phyloP scores from a whole-genome alignment of 2,113 vertebrate genomes.

The Actenoides hombroni region DNA sequence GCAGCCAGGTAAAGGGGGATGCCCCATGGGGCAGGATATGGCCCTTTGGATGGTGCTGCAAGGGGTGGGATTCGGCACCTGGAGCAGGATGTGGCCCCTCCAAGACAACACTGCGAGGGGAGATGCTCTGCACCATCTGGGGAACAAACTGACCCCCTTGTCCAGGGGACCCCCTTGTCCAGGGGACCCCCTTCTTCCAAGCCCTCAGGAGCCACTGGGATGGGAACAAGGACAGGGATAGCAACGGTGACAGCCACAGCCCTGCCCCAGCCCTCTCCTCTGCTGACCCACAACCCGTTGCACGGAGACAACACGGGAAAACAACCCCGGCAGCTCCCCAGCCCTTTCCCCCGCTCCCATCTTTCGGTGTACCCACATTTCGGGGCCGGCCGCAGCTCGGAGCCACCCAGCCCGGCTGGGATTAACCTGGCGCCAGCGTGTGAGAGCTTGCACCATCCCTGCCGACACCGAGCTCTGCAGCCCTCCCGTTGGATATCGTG shows the following conservation, averaged over 20 bases:
- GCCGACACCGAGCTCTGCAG: background rate
- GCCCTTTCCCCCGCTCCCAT: no score
- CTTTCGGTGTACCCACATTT: background rate
- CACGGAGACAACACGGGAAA: accelerated
- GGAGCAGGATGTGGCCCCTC: background rate
- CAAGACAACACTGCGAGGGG: accelerated
- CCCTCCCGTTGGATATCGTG: background rate
- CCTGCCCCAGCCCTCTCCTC: background rate
- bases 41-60: background rate
- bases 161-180: background rate
- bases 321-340: accelerated
- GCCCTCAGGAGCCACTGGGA: accelerated
- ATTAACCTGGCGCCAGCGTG: background rate
- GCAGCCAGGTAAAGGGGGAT: no score
- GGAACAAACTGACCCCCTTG: background rate
- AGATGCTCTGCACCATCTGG: background rate
- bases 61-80: background rate
- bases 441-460: background rate
- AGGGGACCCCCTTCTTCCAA: background rate
- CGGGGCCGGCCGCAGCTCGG: accelerated
- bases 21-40: background rate
- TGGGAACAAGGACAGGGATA: no score
- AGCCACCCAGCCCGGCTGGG: background rate
- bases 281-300: background rate
- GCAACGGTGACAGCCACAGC: no score